phyloP scores from a whole-genome alignment of 2,113 vertebrate species.

The Spheniscus mendiculus region DNA sequence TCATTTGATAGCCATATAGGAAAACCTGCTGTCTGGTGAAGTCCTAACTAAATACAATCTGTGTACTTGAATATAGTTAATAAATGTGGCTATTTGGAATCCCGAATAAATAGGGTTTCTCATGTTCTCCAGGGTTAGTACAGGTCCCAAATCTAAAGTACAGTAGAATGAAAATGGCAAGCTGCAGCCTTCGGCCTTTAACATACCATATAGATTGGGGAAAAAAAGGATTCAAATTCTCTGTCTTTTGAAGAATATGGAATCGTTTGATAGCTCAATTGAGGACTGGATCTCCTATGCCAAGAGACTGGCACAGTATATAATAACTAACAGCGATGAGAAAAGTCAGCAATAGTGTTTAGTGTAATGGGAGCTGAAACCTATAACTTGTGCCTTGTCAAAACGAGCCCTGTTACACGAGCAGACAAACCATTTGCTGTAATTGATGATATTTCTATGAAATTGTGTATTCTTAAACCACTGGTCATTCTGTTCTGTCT shows the following conservation, averaged over 20 bases:
- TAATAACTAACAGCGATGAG: background rate
- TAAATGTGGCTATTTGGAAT: background rate
- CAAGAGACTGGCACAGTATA: background rate
- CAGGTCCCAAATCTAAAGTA: background rate
- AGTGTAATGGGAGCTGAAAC: background rate
- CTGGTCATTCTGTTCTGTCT: background rate
- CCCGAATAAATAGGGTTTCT: background rate
- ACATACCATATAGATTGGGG: fast-evolving
- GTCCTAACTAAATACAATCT: background rate
- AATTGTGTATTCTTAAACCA: background rate
- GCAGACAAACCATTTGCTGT: background rate
- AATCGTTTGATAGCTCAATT: background rate
- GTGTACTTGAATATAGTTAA: background rate
- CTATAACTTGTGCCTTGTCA: background rate
- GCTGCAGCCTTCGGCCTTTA: background rate
- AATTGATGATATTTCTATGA: background rate
- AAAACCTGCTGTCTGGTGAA: background rate
- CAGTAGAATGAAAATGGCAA: background rate
- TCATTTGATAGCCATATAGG: background rate
- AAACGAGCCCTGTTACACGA: background rate
- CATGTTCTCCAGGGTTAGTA: background rate
- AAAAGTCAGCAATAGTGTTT: background rate
- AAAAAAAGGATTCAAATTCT: background rate
- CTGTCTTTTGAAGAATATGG: background rate
- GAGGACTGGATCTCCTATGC: background rate